Base-by-base conservation (phyloP, 2,797 vertebrate genomes). In the Arctocebus calabarensis region DNA sequence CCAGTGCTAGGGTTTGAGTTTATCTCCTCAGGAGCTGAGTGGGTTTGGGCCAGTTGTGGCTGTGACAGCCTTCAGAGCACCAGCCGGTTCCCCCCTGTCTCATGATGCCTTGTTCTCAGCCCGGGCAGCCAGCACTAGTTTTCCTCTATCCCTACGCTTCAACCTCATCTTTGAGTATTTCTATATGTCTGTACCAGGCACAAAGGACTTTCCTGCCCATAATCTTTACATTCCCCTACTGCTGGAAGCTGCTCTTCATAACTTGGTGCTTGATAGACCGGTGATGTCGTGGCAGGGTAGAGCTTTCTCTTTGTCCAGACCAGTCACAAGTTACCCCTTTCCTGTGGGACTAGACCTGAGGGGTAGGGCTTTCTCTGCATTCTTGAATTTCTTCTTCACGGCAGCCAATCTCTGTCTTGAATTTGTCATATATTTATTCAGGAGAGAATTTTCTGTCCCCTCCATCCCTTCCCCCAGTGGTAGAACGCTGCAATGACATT, bases 391-490 rank as follows among this genome's bases (percentile, higher is more conserved):
- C 43, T 55, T n/a, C 25, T 7, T 85, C 16, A 17, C 25, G 32
- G 19, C 12, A 79, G 23, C 27, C 25, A 37, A 66, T 17, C 6
- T 78, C 29, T 62, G 8, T 77, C 70, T 77, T 48, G 29, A 14
- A 34, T 45, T 66, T 73, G 23, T 75, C 10, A 5, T 34, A 7
- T 78, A 25, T 89, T 73, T 81, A 4, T 79, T 3, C 32, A 84
- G 16, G 17, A 64, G 2, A 70, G 23, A 22, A 64, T 66, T 73
- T 88, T 10, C 34, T 55, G 2, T 4, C 34, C 13, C 7, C 7
- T n/a, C 32, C 32, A 19, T 16, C 3, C 19, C 10, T 0, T 25
- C 8, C 3, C 11, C 14, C 22, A 16, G 34, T 55, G 29, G 19
- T 37, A 64, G 13, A 52, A 88, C 43, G 13, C 48, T 23, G 40